Percentiles rank a stretch among this genome's conserved stretches.
Evolutionary conservation across 1,140 invertebrate species (phyloP).

Genomic region (Heliconius nattereri): DNA sequence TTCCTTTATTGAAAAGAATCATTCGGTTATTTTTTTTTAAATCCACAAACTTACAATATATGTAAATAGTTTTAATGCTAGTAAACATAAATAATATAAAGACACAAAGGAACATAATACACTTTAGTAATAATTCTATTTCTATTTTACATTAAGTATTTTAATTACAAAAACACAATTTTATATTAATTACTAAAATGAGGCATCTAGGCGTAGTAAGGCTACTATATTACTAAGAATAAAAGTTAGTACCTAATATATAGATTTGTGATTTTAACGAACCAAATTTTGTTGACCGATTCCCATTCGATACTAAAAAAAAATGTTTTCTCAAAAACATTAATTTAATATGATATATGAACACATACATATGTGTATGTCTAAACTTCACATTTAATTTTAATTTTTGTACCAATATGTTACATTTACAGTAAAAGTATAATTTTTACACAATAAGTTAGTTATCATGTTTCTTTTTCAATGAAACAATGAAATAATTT

Average conservation of each 20-base stretch:
- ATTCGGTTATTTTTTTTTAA: too few relatives aligned
- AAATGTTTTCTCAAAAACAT: background rate
- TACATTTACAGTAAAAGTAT: background rate
- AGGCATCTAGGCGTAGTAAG: slow-evolving; percentile 3
- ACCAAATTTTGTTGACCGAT: background rate
- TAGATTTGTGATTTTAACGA: too few relatives aligned
- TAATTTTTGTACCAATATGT: background rate
- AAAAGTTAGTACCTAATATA: too few relatives aligned
- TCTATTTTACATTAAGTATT: background rate
- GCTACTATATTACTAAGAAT: background rate
- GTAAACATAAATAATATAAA: too few relatives aligned
- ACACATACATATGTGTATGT: background rate
- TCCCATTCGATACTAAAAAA: background rate
- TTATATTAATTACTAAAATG: background rate
- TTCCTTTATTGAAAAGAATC: too few relatives aligned
- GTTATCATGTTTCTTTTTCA: background rate
- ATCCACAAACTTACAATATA: too few relatives aligned
- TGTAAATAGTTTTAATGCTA: too few relatives aligned
- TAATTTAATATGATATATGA: background rate
- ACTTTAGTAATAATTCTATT: background rate
- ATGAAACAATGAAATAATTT: background rate
- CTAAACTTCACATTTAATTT: background rate
- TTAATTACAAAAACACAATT: background rate
- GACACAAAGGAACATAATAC: background rate
- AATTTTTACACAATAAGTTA: background rate